Percentiles rank a stretch among this genome's conserved stretches.
These are phyloP conservation scores for Sarcophaga rosellei DNA, from an alignment of 2,888 invertebrate species.

Conservation along the genomic window DNA sequence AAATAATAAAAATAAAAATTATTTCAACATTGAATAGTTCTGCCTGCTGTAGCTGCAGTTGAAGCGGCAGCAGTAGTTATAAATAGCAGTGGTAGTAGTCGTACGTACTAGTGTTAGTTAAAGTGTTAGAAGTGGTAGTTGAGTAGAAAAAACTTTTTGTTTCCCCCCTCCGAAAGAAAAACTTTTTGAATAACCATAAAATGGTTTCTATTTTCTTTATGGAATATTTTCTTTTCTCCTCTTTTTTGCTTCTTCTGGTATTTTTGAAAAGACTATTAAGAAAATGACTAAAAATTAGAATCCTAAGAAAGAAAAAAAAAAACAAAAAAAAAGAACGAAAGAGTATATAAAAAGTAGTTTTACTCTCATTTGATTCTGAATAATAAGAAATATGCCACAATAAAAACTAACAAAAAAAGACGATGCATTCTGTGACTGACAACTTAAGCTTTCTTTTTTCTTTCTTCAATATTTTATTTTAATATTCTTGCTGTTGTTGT, in stretches of 20 bases:
- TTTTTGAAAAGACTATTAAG: conserved; percentile 60
- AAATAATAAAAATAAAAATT: neutral
- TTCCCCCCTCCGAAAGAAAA: neutral
- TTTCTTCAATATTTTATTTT: neutral
- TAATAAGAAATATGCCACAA: conserved; percentile 24
- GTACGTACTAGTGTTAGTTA: neutral
- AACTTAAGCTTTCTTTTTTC: conserved; percentile 7
- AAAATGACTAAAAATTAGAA: conserved; percentile 58
- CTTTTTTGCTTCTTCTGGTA: neutral
- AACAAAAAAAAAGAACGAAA: conserved; percentile 11
- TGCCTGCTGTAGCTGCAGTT: neutral
- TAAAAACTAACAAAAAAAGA: conserved; percentile 4
- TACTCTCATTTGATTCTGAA: conserved; percentile 58
- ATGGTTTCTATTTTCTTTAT: conserved; percentile 14
- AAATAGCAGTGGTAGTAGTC: neutral
- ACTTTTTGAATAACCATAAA: conserved; percentile 63
- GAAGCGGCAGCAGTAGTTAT: no score
- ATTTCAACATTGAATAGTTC: conserved; percentile 1
- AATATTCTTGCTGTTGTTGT: neutral
- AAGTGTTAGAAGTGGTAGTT: conserved; percentile 41
- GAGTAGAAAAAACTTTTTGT: conserved; percentile 16
- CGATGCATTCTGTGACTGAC: conserved; percentile 45
- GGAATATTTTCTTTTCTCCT: conserved; percentile 27
- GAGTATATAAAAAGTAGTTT: conserved; percentile 44
- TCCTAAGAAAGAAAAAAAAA: conserved; percentile 15